Evolutionary conservation across 1,140 invertebrate species (phyloP).

Genomic region (Pogonomyrmex barbatus): DNA sequence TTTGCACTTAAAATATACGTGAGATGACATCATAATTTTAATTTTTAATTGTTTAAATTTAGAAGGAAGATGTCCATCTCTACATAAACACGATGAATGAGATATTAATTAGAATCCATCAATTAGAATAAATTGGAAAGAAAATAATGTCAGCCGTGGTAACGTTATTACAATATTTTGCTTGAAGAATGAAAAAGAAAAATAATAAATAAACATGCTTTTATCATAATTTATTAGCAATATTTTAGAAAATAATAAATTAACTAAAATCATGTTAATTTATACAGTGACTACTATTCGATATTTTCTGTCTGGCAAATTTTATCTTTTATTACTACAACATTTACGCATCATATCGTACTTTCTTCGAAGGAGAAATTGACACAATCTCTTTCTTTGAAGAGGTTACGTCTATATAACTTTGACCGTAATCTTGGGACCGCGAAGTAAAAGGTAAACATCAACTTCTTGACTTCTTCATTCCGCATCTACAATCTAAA

Average conservation of each 20-base stretch:
- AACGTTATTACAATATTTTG: background rate
- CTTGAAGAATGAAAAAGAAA: background rate
- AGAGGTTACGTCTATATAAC: conserved; percentile 61
- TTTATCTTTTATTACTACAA: conserved; percentile 7
- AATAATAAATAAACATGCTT: conserved; percentile 3
- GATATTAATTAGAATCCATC: conserved; percentile 17
- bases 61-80: background rate
- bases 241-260: background rate
- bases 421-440: conserved; percentile 56
- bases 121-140: conserved; percentile 20
- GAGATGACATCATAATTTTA: background rate
- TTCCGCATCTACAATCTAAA: conserved; percentile 56
- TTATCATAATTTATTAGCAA: background rate
- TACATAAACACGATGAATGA: conserved; percentile 9
- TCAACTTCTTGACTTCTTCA: conserved; percentile 56
- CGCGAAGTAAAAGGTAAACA: conserved; percentile 57
- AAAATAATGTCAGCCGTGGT: background rate
- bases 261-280: conserved; percentile 30
- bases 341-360: conserved; percentile 40
- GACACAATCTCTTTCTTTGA: conserved; percentile 64
- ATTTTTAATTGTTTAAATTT: conserved; percentile 40
- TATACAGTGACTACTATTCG: background rate
- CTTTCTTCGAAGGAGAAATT: conserved; percentile 51
- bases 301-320: background rate
- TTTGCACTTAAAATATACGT: background rate